Evolutionary conservation across 2,888 invertebrate genomes (phyloP), one percentile per base, ranked within the genome.

Genomic region (Caenorhabditis virilis): DNA sequence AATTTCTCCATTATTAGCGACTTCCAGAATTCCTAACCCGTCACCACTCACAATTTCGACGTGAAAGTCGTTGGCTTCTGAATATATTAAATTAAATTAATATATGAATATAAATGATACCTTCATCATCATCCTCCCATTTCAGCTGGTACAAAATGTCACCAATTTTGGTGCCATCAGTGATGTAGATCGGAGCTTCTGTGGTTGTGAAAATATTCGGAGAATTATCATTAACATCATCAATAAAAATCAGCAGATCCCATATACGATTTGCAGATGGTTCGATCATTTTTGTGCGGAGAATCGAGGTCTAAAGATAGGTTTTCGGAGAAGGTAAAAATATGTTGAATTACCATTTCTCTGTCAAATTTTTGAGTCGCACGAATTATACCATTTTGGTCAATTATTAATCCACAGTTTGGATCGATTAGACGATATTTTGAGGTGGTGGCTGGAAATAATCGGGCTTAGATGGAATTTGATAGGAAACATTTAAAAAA

Each of bases 241-340:
- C 45, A n/a, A 64, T 55, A 36, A 58, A 45, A 13, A 64, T 27
- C 5, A 58, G 18, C 7, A 64, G 3, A 33, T 58, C 50, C 50
- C 50, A 64, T 11, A 64, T 64, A 13, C 41, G 45, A 50, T 53
- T 54, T 9, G 39, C 45, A 0, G 30, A 5, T 9, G 45, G 42
- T 15, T 64, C 64, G 36, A 64, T 64, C 58, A 64, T 64, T 46
- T 64, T 64, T 2, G 64, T 64, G 22, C 43, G 48, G 13, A 64
- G 27, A n/a, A 58, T 45, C 16, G 39, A 46, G 0, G 35, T 43
- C 6, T 47, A n/a, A 47, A 41, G 41, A 22, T n/a, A n/a, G n/a
- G n/a, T n/a, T n/a, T n/a, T n/a, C n/a, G 7, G 11, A 20, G 5
- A 15, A 7, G n/a, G 16, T 36, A 13, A 5, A n/a, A 5, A 36